These are phyloP conservation scores for Thaleichthys pacificus DNA, from an alignment of 2,797 vertebrate species.

Conservation along the genomic window DNA sequence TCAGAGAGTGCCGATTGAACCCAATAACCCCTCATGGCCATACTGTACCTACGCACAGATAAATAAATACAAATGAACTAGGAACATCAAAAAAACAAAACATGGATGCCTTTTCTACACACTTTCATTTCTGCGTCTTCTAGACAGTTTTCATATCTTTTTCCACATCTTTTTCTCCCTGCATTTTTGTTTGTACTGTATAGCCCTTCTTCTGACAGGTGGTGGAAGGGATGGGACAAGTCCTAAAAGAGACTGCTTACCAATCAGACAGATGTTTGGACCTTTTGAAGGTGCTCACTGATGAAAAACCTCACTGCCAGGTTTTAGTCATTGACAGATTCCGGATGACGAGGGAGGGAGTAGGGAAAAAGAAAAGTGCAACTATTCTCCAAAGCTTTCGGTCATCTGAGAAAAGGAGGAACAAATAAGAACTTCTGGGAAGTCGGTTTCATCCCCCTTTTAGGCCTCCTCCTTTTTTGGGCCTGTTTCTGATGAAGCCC, in stretches of 20 bases:
- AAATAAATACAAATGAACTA: no score
- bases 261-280: slow-evolving; percentile 52
- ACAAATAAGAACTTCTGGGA: slow-evolving; percentile 54
- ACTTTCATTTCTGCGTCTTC: slow-evolving; percentile 35
- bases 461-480: slow-evolving; percentile 40
- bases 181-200: slow-evolving; percentile 47
- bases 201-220: slow-evolving; percentile 64
- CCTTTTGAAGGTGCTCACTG: slow-evolving; percentile 51
- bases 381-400: slow-evolving; percentile 42
- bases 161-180: slow-evolving; percentile 44
- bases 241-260: slow-evolving; percentile 40
- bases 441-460: slow-evolving; percentile 61
- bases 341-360: slow-evolving; percentile 51
- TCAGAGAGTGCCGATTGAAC: background rate
- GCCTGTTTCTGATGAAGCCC: slow-evolving; percentile 66
- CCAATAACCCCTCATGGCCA: background rate
- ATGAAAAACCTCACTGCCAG: slow-evolving; percentile 58
- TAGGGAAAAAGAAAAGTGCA: slow-evolving; percentile 36
- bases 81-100: slow-evolving; percentile 19
- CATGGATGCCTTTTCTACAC: slow-evolving; percentile 14
- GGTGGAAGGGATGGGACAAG: slow-evolving; percentile 16
- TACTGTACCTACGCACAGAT: no score
- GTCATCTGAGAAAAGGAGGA: slow-evolving; percentile 36
- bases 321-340: slow-evolving; percentile 62
- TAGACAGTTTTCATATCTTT: slow-evolving; percentile 38